These are phyloP conservation scores for Aurelia aurita DNA, from an alignment of 30 jellyfish, hydroid and myxozoan species.

Conservation along the genomic window DNA sequence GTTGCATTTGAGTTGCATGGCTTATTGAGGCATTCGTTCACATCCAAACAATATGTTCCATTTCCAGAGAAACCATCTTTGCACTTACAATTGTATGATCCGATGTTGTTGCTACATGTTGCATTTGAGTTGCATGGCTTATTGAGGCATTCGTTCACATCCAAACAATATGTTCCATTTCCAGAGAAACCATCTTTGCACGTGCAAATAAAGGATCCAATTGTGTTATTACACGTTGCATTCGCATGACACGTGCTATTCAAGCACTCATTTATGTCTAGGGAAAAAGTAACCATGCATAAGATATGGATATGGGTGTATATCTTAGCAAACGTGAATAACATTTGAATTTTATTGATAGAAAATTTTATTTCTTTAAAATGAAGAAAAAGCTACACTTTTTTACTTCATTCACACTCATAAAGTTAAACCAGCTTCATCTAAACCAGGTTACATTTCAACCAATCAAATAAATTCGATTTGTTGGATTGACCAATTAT, in stretches of 20 bases:
- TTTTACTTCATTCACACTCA: too few species aligned
- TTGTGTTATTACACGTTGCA: constrained; percentile 25
- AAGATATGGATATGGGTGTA: too few species aligned
- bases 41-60: constrained; percentile 44
- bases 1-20: constrained; percentile 48
- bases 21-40: constrained; percentile 80
- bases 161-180: constrained; percentile 21
- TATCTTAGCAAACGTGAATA: too few species aligned
- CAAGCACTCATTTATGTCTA: constrained; percentile 91
- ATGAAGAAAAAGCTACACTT: too few species aligned
- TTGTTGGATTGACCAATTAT: too few species aligned
- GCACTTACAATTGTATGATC: too few species aligned
- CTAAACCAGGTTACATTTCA: too few species aligned
- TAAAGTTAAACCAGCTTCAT: too few species aligned
- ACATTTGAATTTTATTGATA: too few species aligned
- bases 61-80: too few species aligned
- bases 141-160: constrained; percentile 22
- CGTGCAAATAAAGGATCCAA: constrained; percentile 10
- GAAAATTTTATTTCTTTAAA: too few species aligned
- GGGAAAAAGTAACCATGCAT: constrained; percentile 24
- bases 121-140: constrained; percentile 18
- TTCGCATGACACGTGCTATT: constrained; percentile 53
- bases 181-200: constrained; percentile 44
- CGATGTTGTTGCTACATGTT: background rate
- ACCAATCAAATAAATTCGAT: too few species aligned